These are phyloP conservation scores for Chromobotia macracanthus DNA, from an alignment of 2,797 vertebrate genomes.

Conservation along the genomic window DNA sequence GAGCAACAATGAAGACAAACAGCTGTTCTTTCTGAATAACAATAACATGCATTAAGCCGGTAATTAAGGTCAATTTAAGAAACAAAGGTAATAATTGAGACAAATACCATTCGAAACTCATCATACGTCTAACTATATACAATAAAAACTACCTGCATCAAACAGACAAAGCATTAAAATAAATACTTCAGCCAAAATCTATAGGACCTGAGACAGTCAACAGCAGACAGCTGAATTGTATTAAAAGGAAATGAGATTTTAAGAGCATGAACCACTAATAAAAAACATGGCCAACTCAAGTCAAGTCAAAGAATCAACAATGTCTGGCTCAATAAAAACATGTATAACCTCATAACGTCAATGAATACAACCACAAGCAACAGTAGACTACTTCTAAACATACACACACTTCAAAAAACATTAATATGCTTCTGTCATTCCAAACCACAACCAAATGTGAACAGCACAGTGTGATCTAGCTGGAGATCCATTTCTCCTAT, in stretches of 20 bases:
- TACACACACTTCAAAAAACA: constrained; percentile 13
- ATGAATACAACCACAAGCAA: background rate
- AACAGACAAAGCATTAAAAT: constrained; percentile 1
- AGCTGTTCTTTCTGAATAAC: too few species aligned
- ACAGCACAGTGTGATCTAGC: constrained; percentile 1
- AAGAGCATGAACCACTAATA: background rate
- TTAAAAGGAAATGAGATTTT: background rate
- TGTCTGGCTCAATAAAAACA: background rate
- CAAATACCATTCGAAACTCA: background rate
- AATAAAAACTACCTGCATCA: background rate
- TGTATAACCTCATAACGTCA: background rate
- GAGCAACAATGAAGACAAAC: too few species aligned
- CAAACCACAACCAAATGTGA: constrained; percentile 9
- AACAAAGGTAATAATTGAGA: background rate
- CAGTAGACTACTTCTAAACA: background rate
- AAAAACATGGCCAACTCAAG: background rate
- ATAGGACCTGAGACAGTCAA: background rate
- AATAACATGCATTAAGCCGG: too few species aligned
- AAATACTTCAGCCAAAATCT: background rate
- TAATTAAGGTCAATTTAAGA: too few species aligned
- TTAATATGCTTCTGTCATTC: background rate
- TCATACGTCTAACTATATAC: background rate
- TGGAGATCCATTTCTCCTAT: constrained; percentile 22
- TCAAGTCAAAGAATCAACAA: background rate
- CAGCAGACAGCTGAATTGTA: background rate